Base-by-base conservation (phyloP, 2,888 invertebrate genomes). In the Agonopterix subpropinquella region DNA sequence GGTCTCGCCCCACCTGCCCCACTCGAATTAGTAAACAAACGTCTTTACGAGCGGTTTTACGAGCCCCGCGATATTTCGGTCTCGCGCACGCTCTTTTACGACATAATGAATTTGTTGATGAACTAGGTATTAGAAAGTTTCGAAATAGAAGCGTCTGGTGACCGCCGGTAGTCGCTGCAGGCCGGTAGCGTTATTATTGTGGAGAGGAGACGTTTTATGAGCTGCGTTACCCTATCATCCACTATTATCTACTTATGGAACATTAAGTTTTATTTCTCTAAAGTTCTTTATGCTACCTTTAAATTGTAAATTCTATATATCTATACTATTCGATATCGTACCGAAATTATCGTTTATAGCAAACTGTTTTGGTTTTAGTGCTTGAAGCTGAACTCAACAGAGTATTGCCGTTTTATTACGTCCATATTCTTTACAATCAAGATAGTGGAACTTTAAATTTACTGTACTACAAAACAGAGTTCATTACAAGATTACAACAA, bases 91-190 rank as follows among this genome's bases (percentile, higher is more conserved):
- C 71, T 75, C 73, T 76, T 87, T 88, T 87, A 88, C 87, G 88
- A 88, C 86, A 86, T 87, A 88, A 87, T 88, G 86, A 88, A 88
- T 88, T 86, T 82, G 86, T 87, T 88, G 86, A 88, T 88, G 87
- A 85, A 87, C 87, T 86, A 80, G 78, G 82, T 77, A 83, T 84
- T 84, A 84, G 85, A 84, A 86, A 86, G 85, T 86, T 83, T 82
- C 70, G 79, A 86, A 87, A 88, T 85, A 88, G 82, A 82, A 71
- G 67, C 72, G 79, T 79, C 76, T 80, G 79, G 79, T 80, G 77
- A 81, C 82, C 77, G 73, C 67, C 58, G 11, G 41, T 41, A 46
- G 28, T 28, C 28, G 28, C 28, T 28, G 28, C 28, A 28, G 39
- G 10, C 45, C 45, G 46, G 43, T 45, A 44, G 41, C 42, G 41